phyloP scores from a whole-genome alignment of 2,797 vertebrate genomes.

The Botia kubotai region DNA sequence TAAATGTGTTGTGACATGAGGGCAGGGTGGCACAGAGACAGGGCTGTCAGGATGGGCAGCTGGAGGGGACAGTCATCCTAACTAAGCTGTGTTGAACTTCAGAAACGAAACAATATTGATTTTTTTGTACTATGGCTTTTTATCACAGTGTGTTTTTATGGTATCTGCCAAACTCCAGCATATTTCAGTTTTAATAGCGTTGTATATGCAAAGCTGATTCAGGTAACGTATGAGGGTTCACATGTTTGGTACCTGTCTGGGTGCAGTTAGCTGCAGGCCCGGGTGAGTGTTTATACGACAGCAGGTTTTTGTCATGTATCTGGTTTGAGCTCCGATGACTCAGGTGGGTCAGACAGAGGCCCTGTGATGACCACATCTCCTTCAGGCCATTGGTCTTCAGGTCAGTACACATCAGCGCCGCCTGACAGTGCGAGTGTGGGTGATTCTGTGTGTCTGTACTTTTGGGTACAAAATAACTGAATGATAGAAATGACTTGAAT shows the following conservation, averaged over 20 bases:
- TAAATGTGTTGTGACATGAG: conserved; percentile 83
- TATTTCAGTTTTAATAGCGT: neutral
- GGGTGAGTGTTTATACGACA: conserved; percentile 37
- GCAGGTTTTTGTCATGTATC: conserved; percentile 52
- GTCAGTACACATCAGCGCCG: conserved; percentile 26
- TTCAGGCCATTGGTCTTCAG: conserved; percentile 32
- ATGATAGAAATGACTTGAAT: no score
- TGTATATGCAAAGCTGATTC: neutral
- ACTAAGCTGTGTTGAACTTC: conserved; percentile 51
- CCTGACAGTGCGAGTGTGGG: neutral
- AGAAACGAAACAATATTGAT: conserved; percentile 38
- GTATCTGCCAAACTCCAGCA: neutral
- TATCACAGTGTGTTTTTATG: conserved; percentile 9
- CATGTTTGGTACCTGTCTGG: conserved; percentile 9
- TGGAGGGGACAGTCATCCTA: conserved; percentile 40
- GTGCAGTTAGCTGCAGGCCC: conserved; percentile 27
- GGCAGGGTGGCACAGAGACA: conserved; percentile 49
- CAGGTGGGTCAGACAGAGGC: conserved; percentile 56
- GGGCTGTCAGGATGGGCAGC: conserved; percentile 55
- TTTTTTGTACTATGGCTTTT: conserved; percentile 17
- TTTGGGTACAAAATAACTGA: no score
- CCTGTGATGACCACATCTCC: conserved; percentile 47
- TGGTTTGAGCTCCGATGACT: conserved; percentile 60
- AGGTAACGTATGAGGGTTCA: conserved; percentile 11
- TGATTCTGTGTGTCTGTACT: no score